Base-by-base conservation (phyloP, 2,113 vertebrate species). In the Campylomormyrus tamandua region DNA sequence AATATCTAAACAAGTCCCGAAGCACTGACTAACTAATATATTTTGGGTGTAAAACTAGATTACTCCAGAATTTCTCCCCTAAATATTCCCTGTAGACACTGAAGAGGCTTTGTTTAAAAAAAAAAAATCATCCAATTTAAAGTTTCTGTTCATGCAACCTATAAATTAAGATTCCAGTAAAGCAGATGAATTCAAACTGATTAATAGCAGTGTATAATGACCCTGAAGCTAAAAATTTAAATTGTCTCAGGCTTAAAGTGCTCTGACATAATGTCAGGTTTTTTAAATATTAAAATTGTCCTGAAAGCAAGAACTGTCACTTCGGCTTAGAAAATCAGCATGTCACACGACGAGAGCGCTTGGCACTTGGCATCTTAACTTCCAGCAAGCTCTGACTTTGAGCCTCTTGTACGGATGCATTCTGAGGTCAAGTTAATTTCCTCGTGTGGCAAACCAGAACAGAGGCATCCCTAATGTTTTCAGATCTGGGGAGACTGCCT, bases 281-380 rank as follows among this genome's bases (percentile, higher is more conserved):
- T 83, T 87, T 87, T 80, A 91, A 89, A 89, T 87, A 91, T 88
- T 88, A 83, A 91, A 89, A 80, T 91, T 27, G 31, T 90, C 89
- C 52, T 70, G 87, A 91, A 90, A 91, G 90, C 90, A 80, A 56
- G 70, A 89, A 24, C 88, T 87, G 88, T 91, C 90, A 89, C 83
- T 89, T 89, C 49, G 39, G 66, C 83, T 91, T 87, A 87, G 83
- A 87, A 91, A 89, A 48, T 66, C 27, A 15, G 83, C 45, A 21
- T 89, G 13, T 50, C 83, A 87, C 53, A 24, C n/a, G 9, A 35
- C 52, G 8, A 48, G 21, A 83, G 83, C 4, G 48, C 21, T 1
- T 5, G 5, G 50, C 11, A 77, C 58, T 74, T 39, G 88, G 70
- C 66, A 11, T 83, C 35, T 49, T 52, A 83, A 48, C 70, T 87